Conservation (phyloP, 2,888 invertebrate species). For the Habrosyne pyritoides region DNA sequence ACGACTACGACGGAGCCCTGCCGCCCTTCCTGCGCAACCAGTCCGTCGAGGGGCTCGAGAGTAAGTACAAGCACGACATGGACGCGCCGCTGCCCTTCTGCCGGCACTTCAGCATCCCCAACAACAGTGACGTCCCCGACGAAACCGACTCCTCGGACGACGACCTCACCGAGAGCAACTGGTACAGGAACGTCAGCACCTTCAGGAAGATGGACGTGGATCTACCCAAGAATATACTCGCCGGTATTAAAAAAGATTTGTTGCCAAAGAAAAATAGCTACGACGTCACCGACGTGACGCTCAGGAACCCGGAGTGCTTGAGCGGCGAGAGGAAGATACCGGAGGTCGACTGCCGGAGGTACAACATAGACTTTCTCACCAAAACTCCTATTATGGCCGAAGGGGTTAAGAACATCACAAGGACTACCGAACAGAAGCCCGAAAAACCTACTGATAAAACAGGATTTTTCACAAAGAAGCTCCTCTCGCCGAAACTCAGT, state of each 20-base stretch:
- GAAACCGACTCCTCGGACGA: slow-evolving; percentile 42
- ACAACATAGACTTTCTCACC: slow-evolving; percentile 58
- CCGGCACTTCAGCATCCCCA: slow-evolving; percentile 63
- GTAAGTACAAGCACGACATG: slow-evolving; percentile 46
- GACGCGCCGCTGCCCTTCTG: slow-evolving; percentile 48
- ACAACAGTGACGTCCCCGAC: slow-evolving; percentile 24
- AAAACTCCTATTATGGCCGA: slow-evolving; percentile 52
- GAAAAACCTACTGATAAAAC: slow-evolving; percentile 55
- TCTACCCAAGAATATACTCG: slow-evolving; percentile 33
- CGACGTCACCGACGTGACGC: slow-evolving; percentile 55
- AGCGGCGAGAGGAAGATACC: slow-evolving; percentile 49
- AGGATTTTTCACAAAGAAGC: slow-evolving; percentile 66
- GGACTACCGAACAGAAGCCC: slow-evolving; percentile 41
- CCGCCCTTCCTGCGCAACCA: slow-evolving; percentile 75
- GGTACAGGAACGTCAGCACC: slow-evolving; percentile 44
- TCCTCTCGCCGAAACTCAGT: slow-evolving; percentile 73
- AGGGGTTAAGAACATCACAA: slow-evolving; percentile 56
- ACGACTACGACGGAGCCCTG: slow-evolving; percentile 17
- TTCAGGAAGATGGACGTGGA: slow-evolving; percentile 53
- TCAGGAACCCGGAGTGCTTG: slow-evolving; percentile 43
- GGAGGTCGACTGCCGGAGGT: slow-evolving; percentile 55
- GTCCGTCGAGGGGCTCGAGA: slow-evolving; percentile 71
- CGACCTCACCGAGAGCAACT: slow-evolving; percentile 37
- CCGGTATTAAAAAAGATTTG: slow-evolving; percentile 49
- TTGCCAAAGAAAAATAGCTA: slow-evolving; percentile 59